Evolutionary conservation across 1,140 invertebrate species (phyloP), one percentile per base, ranked within the genome.

Genomic region (Penaeus indicus): DNA sequence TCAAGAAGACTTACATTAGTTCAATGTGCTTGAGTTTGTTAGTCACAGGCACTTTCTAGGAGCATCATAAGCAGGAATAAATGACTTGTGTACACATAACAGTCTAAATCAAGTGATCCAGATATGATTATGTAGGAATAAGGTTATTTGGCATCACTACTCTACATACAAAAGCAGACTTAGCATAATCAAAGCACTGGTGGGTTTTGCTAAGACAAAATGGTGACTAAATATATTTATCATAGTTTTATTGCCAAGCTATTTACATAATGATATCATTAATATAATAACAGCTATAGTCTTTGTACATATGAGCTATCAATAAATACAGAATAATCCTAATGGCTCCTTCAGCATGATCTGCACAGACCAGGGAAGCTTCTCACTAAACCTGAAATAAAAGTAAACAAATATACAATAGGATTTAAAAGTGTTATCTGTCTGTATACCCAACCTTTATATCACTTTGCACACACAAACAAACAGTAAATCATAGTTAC

Each of bases 251-350:
- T 84, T 79, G 81, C 82, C 64, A 84, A 84, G 69, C 69, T 88
- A 88, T 88, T 88, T 88, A 88, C 86, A 88, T 75, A 27, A 38
- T 85, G 72, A 38, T 78, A 75, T 78, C 81, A 77, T 62, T 83
- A 72, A 84, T 88, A 88, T 88, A 83, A 85, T 72, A 77, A 88
- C 72, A 84, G 82, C 69, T 88, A 84, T 88, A 88, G 61, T 88
- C 86, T 88, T 88, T 88, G 86, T 88, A 88, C 86, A 88, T 77
- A 84, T 88, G 81, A 88, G 75, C 86, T 88, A 88, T 88, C 72
- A 88, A 88, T 88, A 88, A 88, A 88, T 88, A 88, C 69, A 88
- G 32, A 84, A 22, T 88, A 88, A 88, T 78, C 79, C 86, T 88
- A 88, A 88, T 82, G 86, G 84, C 86, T 88, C 84, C 69, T 80